These are phyloP conservation scores for Chrysopa pallens DNA, from an alignment of 1,140 invertebrate species.

Conservation along the genomic window DNA sequence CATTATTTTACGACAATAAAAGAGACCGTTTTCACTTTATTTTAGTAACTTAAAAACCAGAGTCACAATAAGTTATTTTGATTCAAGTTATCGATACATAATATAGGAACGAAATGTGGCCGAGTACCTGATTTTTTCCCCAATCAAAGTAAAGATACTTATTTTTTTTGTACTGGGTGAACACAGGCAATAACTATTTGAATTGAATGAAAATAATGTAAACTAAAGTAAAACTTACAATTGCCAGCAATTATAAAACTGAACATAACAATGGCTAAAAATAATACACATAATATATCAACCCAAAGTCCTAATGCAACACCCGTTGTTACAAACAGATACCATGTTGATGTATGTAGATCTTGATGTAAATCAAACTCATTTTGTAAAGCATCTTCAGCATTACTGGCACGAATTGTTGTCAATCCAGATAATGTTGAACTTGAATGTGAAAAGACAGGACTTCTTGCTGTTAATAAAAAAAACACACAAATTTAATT, in stretches of 20 bases:
- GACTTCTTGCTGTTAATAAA: conserved; percentile 31
- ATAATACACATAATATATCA: conserved; percentile 24
- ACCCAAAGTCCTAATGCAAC: conserved; percentile 43
- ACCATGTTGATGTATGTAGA: conserved; percentile 38
- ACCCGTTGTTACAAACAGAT: conserved; percentile 41
- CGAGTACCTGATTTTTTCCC: conserved; percentile 1
- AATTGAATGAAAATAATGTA: conserved; percentile 18
- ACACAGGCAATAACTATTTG: conserved; percentile 26
- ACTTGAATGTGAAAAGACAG: conserved; percentile 28
- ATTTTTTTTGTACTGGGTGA: neutral
- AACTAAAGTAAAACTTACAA: conserved; percentile 5
- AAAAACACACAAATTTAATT: too few relatives aligned
- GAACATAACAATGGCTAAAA: conserved; percentile 28
- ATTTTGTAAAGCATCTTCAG: conserved; percentile 20
- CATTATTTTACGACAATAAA: too few relatives aligned
- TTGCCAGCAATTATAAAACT: conserved; percentile 25
- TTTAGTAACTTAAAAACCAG: too few relatives aligned
- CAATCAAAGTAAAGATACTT: conserved; percentile 5
- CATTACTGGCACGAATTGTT: conserved; percentile 24
- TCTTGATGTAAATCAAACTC: conserved; percentile 36
- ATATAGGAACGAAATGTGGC: neutral
- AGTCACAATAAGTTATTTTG: too few relatives aligned
- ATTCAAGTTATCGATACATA: too few relatives aligned
- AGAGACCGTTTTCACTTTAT: too few relatives aligned
- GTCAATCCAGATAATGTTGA: conserved; percentile 26